These are phyloP conservation scores for Dysidea cf. avara DNA, from an alignment of 37 sponge, comb jelly and placozoan genomes.

Conservation along the genomic window DNA sequence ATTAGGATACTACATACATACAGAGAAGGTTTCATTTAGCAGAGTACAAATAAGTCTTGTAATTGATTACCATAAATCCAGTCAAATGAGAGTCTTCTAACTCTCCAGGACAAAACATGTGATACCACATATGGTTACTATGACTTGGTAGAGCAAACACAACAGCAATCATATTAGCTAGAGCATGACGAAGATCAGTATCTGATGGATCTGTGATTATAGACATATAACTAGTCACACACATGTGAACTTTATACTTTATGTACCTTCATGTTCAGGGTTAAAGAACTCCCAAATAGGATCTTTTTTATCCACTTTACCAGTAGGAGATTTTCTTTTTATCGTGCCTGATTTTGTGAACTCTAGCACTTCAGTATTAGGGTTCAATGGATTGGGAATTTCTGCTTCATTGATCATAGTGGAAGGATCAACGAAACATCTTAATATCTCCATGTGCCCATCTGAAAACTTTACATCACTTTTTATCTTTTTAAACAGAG, in stretches of 20 bases:
- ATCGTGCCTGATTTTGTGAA: neutral
- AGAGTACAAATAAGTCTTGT: neutral
- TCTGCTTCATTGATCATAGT: conserved; percentile 12
- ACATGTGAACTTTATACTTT: neutral
- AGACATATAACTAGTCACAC: neutral
- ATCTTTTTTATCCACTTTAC: neutral
- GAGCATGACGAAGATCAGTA: conserved; percentile 41
- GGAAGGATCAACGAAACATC: no score
- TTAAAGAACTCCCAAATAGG: conserved; percentile 5
- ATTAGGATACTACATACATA: conserved; percentile 5
- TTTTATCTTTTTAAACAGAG: no score
- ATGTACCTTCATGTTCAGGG: conserved; percentile 1
- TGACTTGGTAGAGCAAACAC: conserved; percentile 28
- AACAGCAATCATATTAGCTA: conserved; percentile 62
- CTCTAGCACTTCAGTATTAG: conserved; percentile 40
- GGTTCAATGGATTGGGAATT: conserved; percentile 46
- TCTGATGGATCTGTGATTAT: conserved; percentile 41
- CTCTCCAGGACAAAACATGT: conserved; percentile 34
- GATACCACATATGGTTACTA: conserved; percentile 67
- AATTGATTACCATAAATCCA: conserved; percentile 63
- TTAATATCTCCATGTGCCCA: conserved; percentile 21
- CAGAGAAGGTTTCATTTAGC: neutral
- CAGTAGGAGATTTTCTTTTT: no score
- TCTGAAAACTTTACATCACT: neutral
- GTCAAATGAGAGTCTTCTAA: conserved; percentile 46